phyloP scores from a whole-genome alignment of 2,113 vertebrate species.

The Sylvia atricapilla region DNA sequence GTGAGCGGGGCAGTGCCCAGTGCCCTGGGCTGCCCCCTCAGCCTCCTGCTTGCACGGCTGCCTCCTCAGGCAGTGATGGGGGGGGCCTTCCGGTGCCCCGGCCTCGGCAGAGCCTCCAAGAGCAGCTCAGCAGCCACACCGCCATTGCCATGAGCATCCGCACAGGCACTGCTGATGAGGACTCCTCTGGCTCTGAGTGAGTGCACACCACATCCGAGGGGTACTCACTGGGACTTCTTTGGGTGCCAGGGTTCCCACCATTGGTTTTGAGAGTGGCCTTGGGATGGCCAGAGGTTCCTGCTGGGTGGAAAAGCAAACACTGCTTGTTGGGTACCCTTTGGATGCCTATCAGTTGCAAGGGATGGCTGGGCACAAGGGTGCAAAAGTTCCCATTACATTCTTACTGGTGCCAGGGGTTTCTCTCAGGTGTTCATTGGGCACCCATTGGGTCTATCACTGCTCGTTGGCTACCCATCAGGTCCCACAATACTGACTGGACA shows the following conservation, averaged over 20 bases:
- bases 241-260: background rate
- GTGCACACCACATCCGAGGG: constrained; percentile 25
- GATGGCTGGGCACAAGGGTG: background rate
- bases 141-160: constrained; percentile 85
- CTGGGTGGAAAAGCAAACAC: background rate
- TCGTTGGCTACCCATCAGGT: background rate
- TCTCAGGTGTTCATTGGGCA: background rate
- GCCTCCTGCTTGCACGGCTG: background rate
- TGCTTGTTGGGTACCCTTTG: background rate
- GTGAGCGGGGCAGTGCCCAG: constrained; percentile 81
- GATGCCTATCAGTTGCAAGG: background rate
- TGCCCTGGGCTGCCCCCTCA: constrained; percentile 68
- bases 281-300: background rate
- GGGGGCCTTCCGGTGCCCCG: background rate
- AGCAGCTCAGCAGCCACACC: constrained; percentile 81
- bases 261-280: background rate
- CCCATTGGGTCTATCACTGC: background rate
- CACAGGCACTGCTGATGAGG: constrained; percentile 84
- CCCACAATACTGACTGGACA: background rate
- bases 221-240: background rate
- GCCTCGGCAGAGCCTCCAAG: constrained; percentile 70
- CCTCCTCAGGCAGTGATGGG: constrained; percentile 76
- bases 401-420: background rate
- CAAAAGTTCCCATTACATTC: background rate
- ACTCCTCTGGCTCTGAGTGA: constrained; percentile 96